Conservation (phyloP, 1,140 invertebrate genomes). For the Nasonia giraulti region DNA sequence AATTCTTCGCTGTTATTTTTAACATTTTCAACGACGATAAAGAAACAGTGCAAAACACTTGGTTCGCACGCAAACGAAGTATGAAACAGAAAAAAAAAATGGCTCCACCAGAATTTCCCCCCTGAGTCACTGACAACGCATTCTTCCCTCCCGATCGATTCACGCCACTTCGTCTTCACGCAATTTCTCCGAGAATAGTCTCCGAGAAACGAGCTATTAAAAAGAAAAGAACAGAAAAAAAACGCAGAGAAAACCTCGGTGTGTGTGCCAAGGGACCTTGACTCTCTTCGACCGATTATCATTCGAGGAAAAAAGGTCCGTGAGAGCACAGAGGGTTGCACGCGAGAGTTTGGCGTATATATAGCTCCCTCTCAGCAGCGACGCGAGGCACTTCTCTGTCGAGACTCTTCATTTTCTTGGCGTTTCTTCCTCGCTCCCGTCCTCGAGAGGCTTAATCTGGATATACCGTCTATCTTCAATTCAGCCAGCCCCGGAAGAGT, state of each 20-base stretch:
- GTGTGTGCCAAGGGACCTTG: slow-evolving; percentile 30
- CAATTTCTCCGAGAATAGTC: not conserved
- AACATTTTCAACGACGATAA: not conserved
- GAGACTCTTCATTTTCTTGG: slow-evolving; percentile 9
- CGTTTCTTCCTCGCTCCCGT: not conserved
- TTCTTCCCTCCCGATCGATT: not conserved
- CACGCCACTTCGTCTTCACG: not conserved
- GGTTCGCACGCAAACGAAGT: not conserved
- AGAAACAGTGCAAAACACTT: not conserved
- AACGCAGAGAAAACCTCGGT: not conserved
- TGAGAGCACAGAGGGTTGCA: not conserved
- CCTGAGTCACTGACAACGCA: not conserved
- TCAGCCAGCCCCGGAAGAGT: too few relatives aligned
- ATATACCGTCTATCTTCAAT: not conserved
- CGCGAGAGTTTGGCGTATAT: too few relatives aligned
- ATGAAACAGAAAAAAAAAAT: not conserved
- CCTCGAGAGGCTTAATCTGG: not conserved
- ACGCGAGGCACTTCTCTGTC: not conserved
- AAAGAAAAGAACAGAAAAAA: not conserved
- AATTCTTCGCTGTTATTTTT: too few relatives aligned
- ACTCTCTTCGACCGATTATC: slow-evolving; percentile 34
- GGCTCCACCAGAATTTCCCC: not conserved
- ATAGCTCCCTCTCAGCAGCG: not conserved
- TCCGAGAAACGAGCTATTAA: not conserved
- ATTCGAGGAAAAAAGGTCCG: not conserved